A percentile compares a stretch with the other conserved stretches of the same genome.
phyloP scores from a whole-genome alignment of 2,888 invertebrate genomes.

The Drosophila pseudotakahashii region DNA sequence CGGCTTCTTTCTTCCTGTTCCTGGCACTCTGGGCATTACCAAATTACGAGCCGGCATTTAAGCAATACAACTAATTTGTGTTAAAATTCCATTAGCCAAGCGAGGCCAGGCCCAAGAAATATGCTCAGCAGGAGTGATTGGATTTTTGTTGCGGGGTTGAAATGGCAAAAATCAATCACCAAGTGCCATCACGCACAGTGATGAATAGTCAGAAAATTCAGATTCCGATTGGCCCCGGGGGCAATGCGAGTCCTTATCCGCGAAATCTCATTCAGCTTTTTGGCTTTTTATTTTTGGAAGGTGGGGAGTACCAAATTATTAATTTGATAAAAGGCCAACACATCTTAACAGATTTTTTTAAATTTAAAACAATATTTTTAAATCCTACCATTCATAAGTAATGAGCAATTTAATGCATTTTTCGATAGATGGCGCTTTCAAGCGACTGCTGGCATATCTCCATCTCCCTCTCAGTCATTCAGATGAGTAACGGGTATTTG shows the following conservation, averaged over 20 bases:
- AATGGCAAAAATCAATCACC: conserved; percentile 56
- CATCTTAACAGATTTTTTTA: too few species aligned
- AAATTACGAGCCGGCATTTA: conserved; percentile 57
- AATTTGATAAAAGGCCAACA: too few species aligned
- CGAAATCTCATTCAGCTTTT: conserved; percentile 9
- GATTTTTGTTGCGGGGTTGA: conserved; percentile 9
- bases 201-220: conserved; percentile 20
- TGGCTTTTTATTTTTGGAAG: conserved; percentile 4
- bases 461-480: too few species aligned
- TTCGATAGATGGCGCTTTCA: too few species aligned
- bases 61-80: conserved; percentile 70
- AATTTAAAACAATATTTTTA: too few species aligned
- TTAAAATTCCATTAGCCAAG: conserved; percentile 61
- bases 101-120: conserved; percentile 12
- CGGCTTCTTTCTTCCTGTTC: conserved; percentile 2
- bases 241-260: conserved; percentile 3
- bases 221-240: conserved; percentile 3
- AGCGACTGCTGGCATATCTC: too few species aligned
- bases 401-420: too few species aligned
- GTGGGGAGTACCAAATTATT: too few species aligned
- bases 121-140: conserved; percentile 30
- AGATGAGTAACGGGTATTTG: too few species aligned
- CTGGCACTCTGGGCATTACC: conserved; percentile 44
- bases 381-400: too few species aligned
- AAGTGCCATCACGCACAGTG: conserved; percentile 38